These are phyloP conservation scores for Catocala fraxini DNA, from an alignment of 2,888 invertebrate species.

Conservation along the genomic window DNA sequence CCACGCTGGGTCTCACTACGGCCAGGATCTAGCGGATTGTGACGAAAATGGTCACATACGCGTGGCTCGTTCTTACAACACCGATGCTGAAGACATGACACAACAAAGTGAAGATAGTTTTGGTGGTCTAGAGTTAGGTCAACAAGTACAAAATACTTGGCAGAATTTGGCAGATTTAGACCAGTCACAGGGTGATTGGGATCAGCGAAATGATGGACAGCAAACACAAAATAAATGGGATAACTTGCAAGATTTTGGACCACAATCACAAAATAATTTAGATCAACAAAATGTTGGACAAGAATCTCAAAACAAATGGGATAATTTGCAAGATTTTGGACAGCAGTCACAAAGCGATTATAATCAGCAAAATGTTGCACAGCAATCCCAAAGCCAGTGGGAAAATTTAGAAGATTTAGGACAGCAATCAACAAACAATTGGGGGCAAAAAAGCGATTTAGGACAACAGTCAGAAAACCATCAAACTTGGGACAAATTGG, in stretches of 20 bases:
- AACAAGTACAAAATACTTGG: constrained; percentile 55
- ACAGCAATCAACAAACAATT: constrained; percentile 53
- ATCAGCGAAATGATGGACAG: constrained; percentile 57
- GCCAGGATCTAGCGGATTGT: constrained; percentile 63
- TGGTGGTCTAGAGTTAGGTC: constrained; percentile 13
- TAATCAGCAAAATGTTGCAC: constrained; percentile 56
- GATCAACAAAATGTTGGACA: constrained; percentile 53
- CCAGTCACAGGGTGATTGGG: constrained; percentile 46
- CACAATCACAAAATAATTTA: constrained; percentile 54
- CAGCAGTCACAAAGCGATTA: constrained; percentile 54
- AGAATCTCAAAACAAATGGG: constrained; percentile 53
- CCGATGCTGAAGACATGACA: constrained; percentile 46
- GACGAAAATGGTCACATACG: constrained; percentile 70
- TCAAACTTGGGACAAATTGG: constrained; percentile 45
- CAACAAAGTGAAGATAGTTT: constrained; percentile 45
- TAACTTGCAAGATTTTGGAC: constrained; percentile 55
- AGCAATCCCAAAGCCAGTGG: constrained; percentile 56
- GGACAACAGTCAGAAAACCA: constrained; percentile 58
- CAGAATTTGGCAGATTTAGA: constrained; percentile 53
- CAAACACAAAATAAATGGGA: constrained; percentile 55
- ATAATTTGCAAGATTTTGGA: constrained; percentile 51
- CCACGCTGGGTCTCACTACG: constrained; percentile 63
- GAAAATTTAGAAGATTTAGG: constrained; percentile 55
- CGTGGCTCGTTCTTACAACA: constrained; percentile 67
- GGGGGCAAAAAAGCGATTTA: constrained; percentile 49